Conservation (phyloP, 2,113 vertebrate species). For the Anhinga anhinga region DNA sequence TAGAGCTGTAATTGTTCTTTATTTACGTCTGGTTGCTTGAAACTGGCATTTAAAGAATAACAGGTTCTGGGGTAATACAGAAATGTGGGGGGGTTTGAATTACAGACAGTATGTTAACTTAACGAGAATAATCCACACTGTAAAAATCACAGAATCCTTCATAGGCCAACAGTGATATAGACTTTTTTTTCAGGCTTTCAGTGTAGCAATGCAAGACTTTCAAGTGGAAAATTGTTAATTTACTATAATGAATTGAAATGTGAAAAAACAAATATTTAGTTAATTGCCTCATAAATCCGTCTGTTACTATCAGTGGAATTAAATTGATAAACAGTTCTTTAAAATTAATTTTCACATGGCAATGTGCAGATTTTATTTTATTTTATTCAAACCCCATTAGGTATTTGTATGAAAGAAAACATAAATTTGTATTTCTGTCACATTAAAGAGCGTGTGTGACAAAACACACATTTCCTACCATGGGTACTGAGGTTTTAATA, state of each 20-base stretch:
- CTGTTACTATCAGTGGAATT: slow-evolving; percentile 65
- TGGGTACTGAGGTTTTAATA: background rate
- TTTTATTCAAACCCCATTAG: slow-evolving; percentile 65
- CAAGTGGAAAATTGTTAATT: slow-evolving; percentile 73
- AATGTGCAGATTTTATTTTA: slow-evolving; percentile 57
- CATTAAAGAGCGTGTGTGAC: background rate
- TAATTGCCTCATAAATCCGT: slow-evolving; percentile 74
- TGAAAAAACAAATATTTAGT: slow-evolving; percentile 73
- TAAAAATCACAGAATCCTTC: slow-evolving; percentile 22
- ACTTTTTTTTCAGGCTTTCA: background rate
- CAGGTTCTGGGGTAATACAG: slow-evolving; percentile 10
- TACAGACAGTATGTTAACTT: background rate
- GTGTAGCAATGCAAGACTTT: slow-evolving; percentile 48
- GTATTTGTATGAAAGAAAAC: slow-evolving; percentile 46
- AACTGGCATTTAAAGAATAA: slow-evolving; percentile 39
- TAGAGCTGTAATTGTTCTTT: slow-evolving; percentile 48
- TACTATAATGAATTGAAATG: slow-evolving; percentile 73
- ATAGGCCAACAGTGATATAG: background rate
- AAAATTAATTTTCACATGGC: slow-evolving; percentile 70
- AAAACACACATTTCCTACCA: background rate
- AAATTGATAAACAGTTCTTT: slow-evolving; percentile 72
- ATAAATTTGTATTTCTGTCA: slow-evolving; percentile 36
- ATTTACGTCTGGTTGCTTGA: slow-evolving; percentile 35
- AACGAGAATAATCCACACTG: background rate
- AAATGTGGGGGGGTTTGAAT: background rate